Percentiles rank a stretch among this genome's conserved stretches.
Conservation (phyloP, 2,113 vertebrate genomes). For the Scopus umbretta region DNA sequence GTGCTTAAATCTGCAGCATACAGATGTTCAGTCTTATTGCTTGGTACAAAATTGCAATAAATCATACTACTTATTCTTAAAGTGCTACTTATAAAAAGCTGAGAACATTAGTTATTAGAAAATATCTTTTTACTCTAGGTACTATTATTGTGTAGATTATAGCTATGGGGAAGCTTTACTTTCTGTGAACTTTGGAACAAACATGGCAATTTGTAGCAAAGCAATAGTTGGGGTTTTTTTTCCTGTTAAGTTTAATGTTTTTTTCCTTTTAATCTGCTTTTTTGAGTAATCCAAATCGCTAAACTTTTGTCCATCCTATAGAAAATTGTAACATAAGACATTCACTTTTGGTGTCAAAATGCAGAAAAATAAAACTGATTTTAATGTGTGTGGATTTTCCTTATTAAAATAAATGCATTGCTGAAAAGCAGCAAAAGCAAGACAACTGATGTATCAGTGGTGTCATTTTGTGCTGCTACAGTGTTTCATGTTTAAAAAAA, state of each 20-base stretch:
- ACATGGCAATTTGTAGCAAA: conserved; percentile 40
- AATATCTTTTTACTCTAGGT: conserved; percentile 39
- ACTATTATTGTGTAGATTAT: conserved; percentile 25
- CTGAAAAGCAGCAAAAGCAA: conserved; percentile 35
- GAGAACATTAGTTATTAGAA: conserved; percentile 35
- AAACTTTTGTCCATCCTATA: conserved; percentile 60
- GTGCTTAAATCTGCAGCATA: conserved; percentile 59
- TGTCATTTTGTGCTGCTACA: conserved; percentile 61
- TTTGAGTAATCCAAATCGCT: conserved; percentile 45
- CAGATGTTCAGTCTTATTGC: conserved; percentile 48
- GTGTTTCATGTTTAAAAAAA: not conserved
- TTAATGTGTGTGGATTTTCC: conserved; percentile 59
- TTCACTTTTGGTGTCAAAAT: conserved; percentile 64
- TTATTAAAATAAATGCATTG: conserved; percentile 51
- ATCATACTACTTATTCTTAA: conserved; percentile 56
- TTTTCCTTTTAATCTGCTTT: conserved; percentile 31
- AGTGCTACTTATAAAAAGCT: conserved; percentile 61
- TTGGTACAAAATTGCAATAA: conserved; percentile 66
- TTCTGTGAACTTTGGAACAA: conserved; percentile 26
- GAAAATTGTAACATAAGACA: conserved; percentile 56
- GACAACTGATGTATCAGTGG: not conserved
- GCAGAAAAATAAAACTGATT: conserved; percentile 56
- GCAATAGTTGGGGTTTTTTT: not conserved
- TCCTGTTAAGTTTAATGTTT: conserved; percentile 11
- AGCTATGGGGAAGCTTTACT: conserved; percentile 50